These are phyloP conservation scores for Drosophila mimica DNA, from an alignment of 2,888 invertebrate species.

Conservation along the genomic window DNA sequence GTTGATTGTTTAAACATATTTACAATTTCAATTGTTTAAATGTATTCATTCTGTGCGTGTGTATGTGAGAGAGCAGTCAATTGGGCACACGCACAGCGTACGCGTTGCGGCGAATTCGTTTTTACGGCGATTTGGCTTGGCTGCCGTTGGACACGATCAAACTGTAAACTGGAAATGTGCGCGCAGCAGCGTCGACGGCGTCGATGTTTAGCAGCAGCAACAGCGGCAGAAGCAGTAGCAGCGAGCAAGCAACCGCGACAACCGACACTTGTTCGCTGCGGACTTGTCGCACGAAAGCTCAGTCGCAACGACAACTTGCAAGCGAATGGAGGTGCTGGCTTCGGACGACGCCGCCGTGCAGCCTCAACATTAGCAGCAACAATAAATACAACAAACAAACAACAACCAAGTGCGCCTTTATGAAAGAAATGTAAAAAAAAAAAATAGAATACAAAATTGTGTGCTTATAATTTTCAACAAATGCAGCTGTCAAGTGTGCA, in stretches of 20 bases:
- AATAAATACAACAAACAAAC: constrained; percentile 42
- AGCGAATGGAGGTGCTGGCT: constrained; percentile 85
- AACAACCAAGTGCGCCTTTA: constrained; percentile 60
- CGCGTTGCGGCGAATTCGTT: constrained; percentile 38
- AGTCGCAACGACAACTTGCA: constrained; percentile 86
- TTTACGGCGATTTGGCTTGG: constrained; percentile 19
- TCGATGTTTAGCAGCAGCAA: constrained; percentile 16
- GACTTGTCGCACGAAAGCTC: constrained; percentile 78
- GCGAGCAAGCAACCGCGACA: constrained; percentile 70
- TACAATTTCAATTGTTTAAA: constrained; percentile 52
- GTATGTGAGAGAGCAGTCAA: constrained; percentile 33
- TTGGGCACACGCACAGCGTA: constrained; percentile 46
- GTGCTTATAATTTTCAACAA: constrained; percentile 51
- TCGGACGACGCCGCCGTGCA: constrained; percentile 74
- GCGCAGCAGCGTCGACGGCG: constrained; percentile 16
- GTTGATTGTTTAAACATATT: constrained; percentile 26
- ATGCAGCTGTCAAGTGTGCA: constrained; percentile 67
- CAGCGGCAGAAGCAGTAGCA: constrained; percentile 24
- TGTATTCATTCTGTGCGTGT: constrained; percentile 21
- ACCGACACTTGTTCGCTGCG: constrained; percentile 80
- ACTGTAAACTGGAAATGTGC: constrained; percentile 67
- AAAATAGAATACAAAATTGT: constrained; percentile 19
- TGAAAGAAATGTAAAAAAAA: constrained; percentile 71
- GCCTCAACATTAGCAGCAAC: constrained; percentile 56
- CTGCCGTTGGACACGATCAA: constrained; percentile 31